Conservation (phyloP, 2,888 invertebrate species). For the Drosophila neoperkinsi region DNA sequence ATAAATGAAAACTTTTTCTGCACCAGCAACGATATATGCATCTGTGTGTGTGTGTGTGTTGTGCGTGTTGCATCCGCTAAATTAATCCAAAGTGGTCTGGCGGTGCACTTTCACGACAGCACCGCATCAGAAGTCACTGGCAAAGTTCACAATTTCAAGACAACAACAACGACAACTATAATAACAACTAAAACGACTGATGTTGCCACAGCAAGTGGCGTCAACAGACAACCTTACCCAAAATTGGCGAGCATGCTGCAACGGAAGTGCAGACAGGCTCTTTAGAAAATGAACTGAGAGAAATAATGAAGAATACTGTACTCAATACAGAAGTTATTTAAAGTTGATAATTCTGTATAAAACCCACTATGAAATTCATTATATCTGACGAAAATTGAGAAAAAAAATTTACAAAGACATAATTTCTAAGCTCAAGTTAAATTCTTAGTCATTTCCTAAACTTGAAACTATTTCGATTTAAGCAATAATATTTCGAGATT, state of each 20-base stretch:
- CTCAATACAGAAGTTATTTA: too few relatives aligned
- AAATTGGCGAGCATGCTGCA: slow-evolving; percentile 61
- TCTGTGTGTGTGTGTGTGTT: slow-evolving; percentile 2
- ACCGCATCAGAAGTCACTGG: slow-evolving; percentile 56
- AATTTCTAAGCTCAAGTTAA: background rate
- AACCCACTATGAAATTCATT: too few relatives aligned
- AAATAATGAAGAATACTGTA: background rate
- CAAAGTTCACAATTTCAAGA: slow-evolving; percentile 68
- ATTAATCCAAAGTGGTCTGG: slow-evolving; percentile 72
- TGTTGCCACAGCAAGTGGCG: slow-evolving; percentile 51
- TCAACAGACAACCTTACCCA: slow-evolving; percentile 40
- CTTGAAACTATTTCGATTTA: background rate
- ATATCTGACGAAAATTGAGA: background rate
- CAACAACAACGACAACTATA: slow-evolving; percentile 43
- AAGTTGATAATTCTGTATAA: too few relatives aligned
- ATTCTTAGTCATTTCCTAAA: background rate
- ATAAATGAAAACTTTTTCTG: slow-evolving; percentile 56
- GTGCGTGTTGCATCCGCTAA: slow-evolving; percentile 61
- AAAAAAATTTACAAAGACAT: background rate
- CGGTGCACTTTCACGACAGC: slow-evolving; percentile 46
- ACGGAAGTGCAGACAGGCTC: slow-evolving; percentile 63
- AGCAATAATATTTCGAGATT: background rate
- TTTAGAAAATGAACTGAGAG: slow-evolving; percentile 9
- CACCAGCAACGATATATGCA: background rate
- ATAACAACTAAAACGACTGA: slow-evolving; percentile 32